Percentiles rank a stretch among this genome's conserved stretches.
phyloP scores from a whole-genome alignment of 2,113 vertebrate genomes.

The Paracanthobrama guichenoti region DNA sequence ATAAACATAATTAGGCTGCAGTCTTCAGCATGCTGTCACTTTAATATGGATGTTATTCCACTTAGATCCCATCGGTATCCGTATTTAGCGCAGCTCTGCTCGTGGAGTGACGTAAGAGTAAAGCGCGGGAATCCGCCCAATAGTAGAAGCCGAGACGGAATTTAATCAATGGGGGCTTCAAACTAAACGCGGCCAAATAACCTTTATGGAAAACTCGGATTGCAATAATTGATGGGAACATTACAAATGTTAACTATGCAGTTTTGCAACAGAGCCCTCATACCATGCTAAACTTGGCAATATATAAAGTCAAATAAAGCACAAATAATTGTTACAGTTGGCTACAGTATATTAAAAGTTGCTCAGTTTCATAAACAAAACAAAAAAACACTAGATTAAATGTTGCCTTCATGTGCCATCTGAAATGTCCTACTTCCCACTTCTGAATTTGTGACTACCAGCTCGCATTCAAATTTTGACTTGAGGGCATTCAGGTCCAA shows the following conservation, averaged over 20 bases:
- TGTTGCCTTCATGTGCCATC: no score
- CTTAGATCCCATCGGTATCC: conserved; percentile 42
- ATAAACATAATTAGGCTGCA: background rate
- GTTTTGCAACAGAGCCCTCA: background rate
- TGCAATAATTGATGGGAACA: background rate
- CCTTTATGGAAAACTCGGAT: background rate
- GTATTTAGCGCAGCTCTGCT: conserved; percentile 61
- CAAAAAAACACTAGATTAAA: no score
- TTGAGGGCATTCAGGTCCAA: no score
- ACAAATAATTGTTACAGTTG: no score
- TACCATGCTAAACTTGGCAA: background rate
- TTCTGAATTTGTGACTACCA: no score
- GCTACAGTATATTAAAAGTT: background rate
- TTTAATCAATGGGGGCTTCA: background rate
- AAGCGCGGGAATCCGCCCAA: conserved; percentile 50
- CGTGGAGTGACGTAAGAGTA: conserved; percentile 50
- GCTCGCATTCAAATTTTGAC: no score
- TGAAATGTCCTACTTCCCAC: no score
- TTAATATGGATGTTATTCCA: conserved; percentile 44
- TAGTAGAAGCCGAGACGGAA: background rate
- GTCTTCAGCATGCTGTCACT: conserved; percentile 22
- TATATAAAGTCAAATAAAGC: background rate
- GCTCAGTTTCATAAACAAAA: no score
- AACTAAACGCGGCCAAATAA: background rate
- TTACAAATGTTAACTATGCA: background rate